Evolutionary conservation across 53 echinoderm and acorn worm species (phyloP), one percentile per base, ranked within the genome.

Genomic region (Hippasteria phrygiana): DNA sequence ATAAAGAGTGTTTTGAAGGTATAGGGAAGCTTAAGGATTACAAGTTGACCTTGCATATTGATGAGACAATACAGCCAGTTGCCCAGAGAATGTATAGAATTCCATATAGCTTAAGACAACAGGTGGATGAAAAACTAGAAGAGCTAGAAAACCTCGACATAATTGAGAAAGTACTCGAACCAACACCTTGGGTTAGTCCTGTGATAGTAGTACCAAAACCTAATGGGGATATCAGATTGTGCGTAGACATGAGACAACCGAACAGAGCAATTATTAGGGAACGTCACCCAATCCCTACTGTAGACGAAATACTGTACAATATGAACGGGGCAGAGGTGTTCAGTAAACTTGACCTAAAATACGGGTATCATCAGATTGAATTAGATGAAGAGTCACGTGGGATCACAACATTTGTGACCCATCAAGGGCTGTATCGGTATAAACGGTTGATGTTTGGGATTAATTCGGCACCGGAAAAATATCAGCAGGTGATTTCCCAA

Each of bases 381-480:
- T 53, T 92, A 11, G 92, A 86, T 48, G 92, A 90, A 14, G 75
- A 83, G 10, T 89, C 80, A 35, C 73, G 89, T 38, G 92, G 90
- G 42, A 92, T 94, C 10, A 94, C 92, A 40, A 94, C 54, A 64
- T 92, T 94, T 62, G 70, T 87, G 39, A 92, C 89, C 42, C 94
- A 94, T 42, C 18, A 54, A 62, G 94, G 91, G 35, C 26, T 94
- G 22, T 88, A 56, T 66, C 42, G 91, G 10, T 91, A 89, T 41
- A 94, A 92, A 31, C 90, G 13, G 70, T 92, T 62, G 43, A 93
- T 90, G n/a, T 91, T 91, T 73, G 93, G 93, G 20, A 88, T 94
- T 11, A 91, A 86, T 73, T 74, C 91, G 16, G 94, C 92, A 13
- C 88, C 88, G 2, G 94, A 94, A 22, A 78, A 84, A 73, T 94